Evolutionary conservation across 2,113 vertebrate species (phyloP).

Genomic region (Raja brachyura): DNA sequence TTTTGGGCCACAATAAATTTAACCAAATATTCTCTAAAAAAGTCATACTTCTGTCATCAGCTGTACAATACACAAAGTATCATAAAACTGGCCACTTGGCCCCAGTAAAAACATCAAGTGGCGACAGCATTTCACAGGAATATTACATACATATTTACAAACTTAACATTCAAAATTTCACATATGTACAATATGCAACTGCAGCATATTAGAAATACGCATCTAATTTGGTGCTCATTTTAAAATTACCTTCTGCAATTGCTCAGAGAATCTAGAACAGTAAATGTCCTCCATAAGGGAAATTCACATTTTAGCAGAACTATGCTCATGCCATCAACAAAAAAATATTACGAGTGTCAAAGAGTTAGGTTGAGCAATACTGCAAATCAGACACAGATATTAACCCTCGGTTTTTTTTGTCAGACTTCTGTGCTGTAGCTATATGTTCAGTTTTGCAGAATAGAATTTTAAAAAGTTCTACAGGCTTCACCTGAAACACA

Average conservation of each 20-base stretch:
- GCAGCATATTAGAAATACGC: slow-evolving; percentile 73
- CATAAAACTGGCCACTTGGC: slow-evolving; percentile 83
- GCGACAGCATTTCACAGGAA: slow-evolving; percentile 73
- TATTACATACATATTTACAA: slow-evolving; percentile 81
- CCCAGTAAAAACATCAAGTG: slow-evolving; percentile 69
- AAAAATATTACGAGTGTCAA: background rate
- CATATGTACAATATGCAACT: slow-evolving; percentile 79
- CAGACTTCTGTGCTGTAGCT: background rate
- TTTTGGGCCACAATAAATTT: slow-evolving; percentile 81
- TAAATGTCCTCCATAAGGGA: slow-evolving; percentile 3
- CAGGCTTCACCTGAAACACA: slow-evolving; percentile 38
- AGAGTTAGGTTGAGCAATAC: background rate
- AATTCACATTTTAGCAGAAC: slow-evolving; percentile 36
- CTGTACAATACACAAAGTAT: slow-evolving; percentile 96
- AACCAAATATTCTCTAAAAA: slow-evolving; percentile 94
- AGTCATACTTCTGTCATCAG: slow-evolving; percentile 78
- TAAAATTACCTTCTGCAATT: slow-evolving; percentile 58
- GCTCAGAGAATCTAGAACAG: slow-evolving; percentile 51
- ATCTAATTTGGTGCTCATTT: slow-evolving; percentile 68
- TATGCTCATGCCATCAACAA: slow-evolving; percentile 17
- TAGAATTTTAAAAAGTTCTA: background rate
- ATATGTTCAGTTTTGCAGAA: slow-evolving; percentile 9
- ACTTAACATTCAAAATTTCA: slow-evolving; percentile 78
- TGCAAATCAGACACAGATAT: background rate
- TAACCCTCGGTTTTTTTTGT: background rate